phyloP scores from a whole-genome alignment of 2,797 vertebrate species.

The Aldrovandia affinis region DNA sequence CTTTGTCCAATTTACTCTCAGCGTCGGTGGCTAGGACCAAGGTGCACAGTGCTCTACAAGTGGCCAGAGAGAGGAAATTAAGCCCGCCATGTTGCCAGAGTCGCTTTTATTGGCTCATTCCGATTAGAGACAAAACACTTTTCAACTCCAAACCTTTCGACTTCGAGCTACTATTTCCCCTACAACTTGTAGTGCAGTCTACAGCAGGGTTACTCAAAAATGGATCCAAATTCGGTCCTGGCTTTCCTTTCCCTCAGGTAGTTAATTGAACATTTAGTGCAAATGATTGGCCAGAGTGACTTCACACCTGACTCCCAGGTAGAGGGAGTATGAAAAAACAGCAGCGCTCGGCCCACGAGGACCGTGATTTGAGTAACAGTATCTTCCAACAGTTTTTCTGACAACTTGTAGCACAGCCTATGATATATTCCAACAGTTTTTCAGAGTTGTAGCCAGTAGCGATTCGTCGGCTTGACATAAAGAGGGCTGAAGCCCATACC shows the following conservation, averaged over 20 bases:
- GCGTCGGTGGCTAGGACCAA: neutral
- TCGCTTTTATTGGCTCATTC: conserved; percentile 33
- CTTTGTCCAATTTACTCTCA: neutral
- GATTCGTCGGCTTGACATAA: too few relatives aligned
- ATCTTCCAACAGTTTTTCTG: neutral
- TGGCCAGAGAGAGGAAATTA: conserved; percentile 32
- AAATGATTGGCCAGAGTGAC: too few relatives aligned
- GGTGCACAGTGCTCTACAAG: neutral
- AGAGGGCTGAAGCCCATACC: too few relatives aligned
- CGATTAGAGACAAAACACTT: conserved; percentile 26
- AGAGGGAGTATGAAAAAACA: too few relatives aligned
- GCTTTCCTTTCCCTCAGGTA: too few relatives aligned
- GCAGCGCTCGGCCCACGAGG: too few relatives aligned
- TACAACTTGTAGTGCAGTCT: neutral
- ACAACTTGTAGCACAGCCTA: neutral
- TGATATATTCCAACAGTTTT: neutral
- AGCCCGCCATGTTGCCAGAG: conserved; percentile 32
- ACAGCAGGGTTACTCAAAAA: too few relatives aligned
- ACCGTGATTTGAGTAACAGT: too few relatives aligned
- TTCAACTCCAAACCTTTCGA: neutral
- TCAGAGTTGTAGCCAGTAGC: neutral
- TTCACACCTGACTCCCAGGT: too few relatives aligned
- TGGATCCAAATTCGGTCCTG: too few relatives aligned
- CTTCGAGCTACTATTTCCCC: neutral
- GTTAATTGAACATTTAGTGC: too few relatives aligned